Evolutionary conservation across 2,797 vertebrate genomes (phyloP), one percentile per base, ranked within the genome.

Genomic region (Pipistrellus kuhlii): DNA sequence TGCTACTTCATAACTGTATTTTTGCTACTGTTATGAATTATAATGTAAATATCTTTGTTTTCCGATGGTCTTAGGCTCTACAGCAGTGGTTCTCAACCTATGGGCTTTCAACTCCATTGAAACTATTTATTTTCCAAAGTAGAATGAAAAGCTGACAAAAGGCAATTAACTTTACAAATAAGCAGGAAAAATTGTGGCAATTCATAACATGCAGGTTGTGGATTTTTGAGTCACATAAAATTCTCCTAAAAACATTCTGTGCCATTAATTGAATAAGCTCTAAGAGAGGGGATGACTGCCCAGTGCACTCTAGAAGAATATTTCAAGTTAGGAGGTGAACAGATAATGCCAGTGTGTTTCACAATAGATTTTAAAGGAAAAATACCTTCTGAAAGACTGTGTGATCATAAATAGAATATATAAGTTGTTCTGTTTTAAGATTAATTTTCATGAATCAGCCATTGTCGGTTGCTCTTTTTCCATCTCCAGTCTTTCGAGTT

Each of bases 191-290:
- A 88, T 95, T 86, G 8, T 73, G 12, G 59, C 88, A 44, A 62
- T 88, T 90, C 88, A 59, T 76, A 88, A 1, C 5, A 72, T 1
- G 2, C 8, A 94, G 41, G 41, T 77, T 88, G 96, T 91, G 18
- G 32, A 83, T 62, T 30, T 87, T 30, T 48, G 53, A 83, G 27
- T 46, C 41, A 85, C 38, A 88, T 9, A 69, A 88, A 92, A 25
- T 51, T 92, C 90, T 96, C 30, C 59, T 88, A 64, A 89, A 84
- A 94, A 14, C 77, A 17, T 78, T 93, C 97, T 94, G 53, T 88
- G 76, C 21, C 73, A 83, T 98, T 96, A 66, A 71, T 77, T 93
- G 30, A 95, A 87, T 92, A 96, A 88, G 48, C 20, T 94, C 46
- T 73, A 88, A 80, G 25, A 23, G 48, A 73, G 8, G 0, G 18